Conservation (phyloP, 2,888 invertebrate genomes). For the Platycheirus rosarum region DNA sequence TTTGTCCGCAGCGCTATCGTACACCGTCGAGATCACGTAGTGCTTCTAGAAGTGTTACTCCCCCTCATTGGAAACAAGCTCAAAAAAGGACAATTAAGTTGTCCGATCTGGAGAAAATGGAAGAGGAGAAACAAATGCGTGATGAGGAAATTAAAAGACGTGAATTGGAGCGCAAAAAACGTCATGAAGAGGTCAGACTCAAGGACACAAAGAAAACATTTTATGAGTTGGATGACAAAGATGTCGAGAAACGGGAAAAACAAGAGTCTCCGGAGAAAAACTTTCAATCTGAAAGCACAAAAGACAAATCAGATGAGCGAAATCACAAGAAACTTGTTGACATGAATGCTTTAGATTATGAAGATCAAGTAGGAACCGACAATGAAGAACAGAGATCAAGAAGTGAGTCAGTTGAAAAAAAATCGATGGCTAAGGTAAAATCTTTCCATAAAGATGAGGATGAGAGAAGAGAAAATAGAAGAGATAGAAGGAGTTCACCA, state of each 20-base stretch:
- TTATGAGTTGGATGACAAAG: constrained; percentile 80
- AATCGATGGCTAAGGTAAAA: constrained; percentile 36
- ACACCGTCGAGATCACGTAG: constrained; percentile 90
- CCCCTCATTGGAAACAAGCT: constrained; percentile 97
- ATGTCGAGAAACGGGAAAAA: constrained; percentile 64
- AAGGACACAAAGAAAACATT: constrained; percentile 82
- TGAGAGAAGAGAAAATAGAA: constrained; percentile 77
- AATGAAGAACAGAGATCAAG: constrained; percentile 79
- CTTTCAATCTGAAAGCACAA: constrained; percentile 75
- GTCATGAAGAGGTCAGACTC: constrained; percentile 83
- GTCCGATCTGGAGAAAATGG: constrained; percentile 90
- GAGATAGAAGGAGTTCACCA: constrained; percentile 75
- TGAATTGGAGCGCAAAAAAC: constrained; percentile 84
- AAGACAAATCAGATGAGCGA: constrained; percentile 68
- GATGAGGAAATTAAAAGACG: constrained; percentile 85
- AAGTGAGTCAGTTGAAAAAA: constrained; percentile 23
- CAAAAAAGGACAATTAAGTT: constrained; percentile 92
- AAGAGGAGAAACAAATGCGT: constrained; percentile 86
- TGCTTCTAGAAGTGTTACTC: constrained; percentile 93
- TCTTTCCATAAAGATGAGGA: constrained; percentile 80
- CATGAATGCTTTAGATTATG: constrained; percentile 89
- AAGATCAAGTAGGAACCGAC: constrained; percentile 85
- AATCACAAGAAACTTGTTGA: constrained; percentile 83
- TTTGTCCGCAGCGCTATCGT: constrained; percentile 88
- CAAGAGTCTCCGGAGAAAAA: constrained; percentile 51